Evolutionary conservation across 2,113 vertebrate species (phyloP).

Genomic region (Phainopepla nitens): DNA sequence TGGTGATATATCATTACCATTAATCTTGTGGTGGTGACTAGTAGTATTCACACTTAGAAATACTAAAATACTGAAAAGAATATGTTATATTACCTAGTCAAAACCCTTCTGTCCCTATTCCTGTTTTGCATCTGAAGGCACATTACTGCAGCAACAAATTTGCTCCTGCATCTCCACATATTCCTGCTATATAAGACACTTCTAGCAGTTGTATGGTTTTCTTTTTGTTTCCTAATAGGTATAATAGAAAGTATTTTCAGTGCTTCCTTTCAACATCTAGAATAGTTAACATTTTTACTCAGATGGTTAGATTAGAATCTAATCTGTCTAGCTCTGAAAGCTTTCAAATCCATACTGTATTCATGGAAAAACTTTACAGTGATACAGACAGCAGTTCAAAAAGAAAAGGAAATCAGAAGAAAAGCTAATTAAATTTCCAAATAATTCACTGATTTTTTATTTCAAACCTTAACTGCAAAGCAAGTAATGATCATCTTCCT

Average conservation of each 20-base stretch:
- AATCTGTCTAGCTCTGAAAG: not conserved
- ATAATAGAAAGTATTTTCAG: not conserved
- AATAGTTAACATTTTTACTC: not conserved
- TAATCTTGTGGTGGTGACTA: not conserved
- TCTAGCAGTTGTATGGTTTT: not conserved
- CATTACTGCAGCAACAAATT: not conserved
- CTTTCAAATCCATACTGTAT: not conserved
- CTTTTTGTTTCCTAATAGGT: not conserved
- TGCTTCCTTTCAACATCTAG: not conserved
- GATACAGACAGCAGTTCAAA: not conserved
- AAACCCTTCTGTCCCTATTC: not conserved
- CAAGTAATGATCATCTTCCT: not conserved
- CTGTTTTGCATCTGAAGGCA: not conserved
- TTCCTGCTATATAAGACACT: not conserved
- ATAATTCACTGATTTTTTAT: not conserved
- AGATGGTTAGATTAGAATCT: not conserved
- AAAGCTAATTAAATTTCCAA: conserved; percentile 4
- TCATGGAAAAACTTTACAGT: not conserved
- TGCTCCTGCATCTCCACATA: not conserved
- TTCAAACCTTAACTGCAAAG: not conserved
- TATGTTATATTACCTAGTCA: not conserved
- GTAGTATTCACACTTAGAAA: not conserved
- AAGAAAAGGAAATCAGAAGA: not conserved
- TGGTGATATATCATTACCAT: not conserved
- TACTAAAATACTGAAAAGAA: not conserved